Base-by-base conservation (phyloP, 1,140 invertebrate species). In the Drosophila leontia region DNA sequence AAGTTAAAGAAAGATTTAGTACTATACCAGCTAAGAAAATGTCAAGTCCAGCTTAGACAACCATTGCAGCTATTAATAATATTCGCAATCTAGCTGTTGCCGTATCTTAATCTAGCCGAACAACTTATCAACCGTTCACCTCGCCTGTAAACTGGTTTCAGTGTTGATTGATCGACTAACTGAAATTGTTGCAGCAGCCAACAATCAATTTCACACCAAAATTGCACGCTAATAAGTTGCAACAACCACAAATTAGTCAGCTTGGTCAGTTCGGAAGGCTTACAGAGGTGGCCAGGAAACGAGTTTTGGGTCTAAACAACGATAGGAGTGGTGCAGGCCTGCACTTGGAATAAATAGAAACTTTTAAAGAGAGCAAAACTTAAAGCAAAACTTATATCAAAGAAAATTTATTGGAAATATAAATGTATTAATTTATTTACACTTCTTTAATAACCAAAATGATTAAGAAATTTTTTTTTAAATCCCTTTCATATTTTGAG, bases 161-260 rank as follows among this genome's bases (percentile, higher is more conserved):
- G 7, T 12, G 32, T 60, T 72, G 69, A 72, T 72, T 60, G 69
- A 72, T 72, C 69, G 69, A 70, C 69, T 51, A 72, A 72, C 69
- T 60, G 55, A 72, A 71, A 72, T 44, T 72, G 37, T 72, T 60
- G 69, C 69, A 51, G 53, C 67, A 47, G 42, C 67, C 69, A 72
- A 72, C 67, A 72, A 72, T 72, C 69, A 72, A 72, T 72, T 72
- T 72, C 68, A 72, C 69, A 72, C 69, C 67, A 60, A 72, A 72
- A 72, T 72, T 72, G 69, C 69, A 72, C 44, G 68, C 67, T 72
- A 72, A 72, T 72, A 68, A 72, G 69, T 72, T 51, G 69, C 67
- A 72, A 72, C 45, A 71, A 60, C 67, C 69, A 37, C 69, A 72
- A 72, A 72, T 60, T 72, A 60, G 32, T 72, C 23, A 17, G 69